Percentiles rank a stretch among this genome's conserved stretches.
phyloP scores from a whole-genome alignment of 2,888 invertebrate genomes.

The Agrotis exclamationis region DNA sequence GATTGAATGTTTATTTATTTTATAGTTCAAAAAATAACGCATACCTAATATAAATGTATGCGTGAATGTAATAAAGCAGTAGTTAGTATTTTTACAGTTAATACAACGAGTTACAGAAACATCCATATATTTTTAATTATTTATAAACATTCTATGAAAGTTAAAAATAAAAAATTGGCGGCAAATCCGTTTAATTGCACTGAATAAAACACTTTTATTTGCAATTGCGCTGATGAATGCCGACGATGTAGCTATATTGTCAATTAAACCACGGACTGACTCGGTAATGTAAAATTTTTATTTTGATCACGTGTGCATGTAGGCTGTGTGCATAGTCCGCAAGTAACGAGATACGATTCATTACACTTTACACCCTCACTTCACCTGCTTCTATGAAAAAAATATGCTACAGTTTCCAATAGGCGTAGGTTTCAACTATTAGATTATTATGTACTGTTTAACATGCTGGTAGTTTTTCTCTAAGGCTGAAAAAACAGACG shows the following conservation, averaged over 20 bases:
- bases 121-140: constrained; percentile 1
- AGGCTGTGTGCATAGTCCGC: constrained; percentile 56
- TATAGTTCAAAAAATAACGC: constrained; percentile 18
- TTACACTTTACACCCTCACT: constrained; percentile 66
- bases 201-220: constrained; percentile 76
- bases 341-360: constrained; percentile 65
- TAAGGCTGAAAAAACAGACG: too few relatives aligned
- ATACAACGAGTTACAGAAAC: constrained; percentile 18
- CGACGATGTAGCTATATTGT: constrained; percentile 73
- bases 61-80: constrained; percentile 4
- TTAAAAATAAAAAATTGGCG: constrained; percentile 43
- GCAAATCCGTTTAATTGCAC: constrained; percentile 70
- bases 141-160: constrained; percentile 16
- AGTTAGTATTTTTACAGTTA: constrained; percentile 29
- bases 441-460: too few relatives aligned
- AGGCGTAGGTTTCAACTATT: too few relatives aligned
- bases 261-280: constrained; percentile 78
- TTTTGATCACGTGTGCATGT: constrained; percentile 78
- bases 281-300: constrained; percentile 80
- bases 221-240: constrained; percentile 74
- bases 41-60: constrained; percentile 11
- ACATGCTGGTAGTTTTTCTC: not conserved
- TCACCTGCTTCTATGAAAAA: not conserved
- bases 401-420: not conserved
- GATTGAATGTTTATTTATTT: not conserved